Evolutionary conservation across 2,888 invertebrate genomes (phyloP), one percentile per base, ranked within the genome.

Genomic region (Acronicta psi): DNA sequence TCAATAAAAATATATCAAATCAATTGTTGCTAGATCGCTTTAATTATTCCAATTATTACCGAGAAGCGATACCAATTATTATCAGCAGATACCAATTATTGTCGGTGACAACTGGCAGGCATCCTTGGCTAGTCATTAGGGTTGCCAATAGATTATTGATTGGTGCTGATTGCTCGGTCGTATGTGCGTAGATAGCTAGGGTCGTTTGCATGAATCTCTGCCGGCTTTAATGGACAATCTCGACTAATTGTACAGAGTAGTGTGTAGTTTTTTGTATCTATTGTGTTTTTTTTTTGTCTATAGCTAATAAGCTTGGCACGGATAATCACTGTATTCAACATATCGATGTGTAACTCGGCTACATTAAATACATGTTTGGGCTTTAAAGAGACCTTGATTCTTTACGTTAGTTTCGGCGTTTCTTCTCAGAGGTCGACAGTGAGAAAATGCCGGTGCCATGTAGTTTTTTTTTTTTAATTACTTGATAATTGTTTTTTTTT

Each of bases 131-230:
- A 88, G 89, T 91, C 91, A 93, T 93, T 93, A 93, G 81, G 83
- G 83, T 83, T 88, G 90, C 90, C 93, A 91, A 93, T 94, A 93
- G 89, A 87, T 90, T 92, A 93, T 94, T 94, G 93, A 94, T 94
- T 93, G 93, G 93, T 92, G 91, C 89, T 92, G 93, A 94, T 94
- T 94, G 94, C 82, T 81, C 75, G 82, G 80, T 77, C 78, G 80
- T 83, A 83, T 74, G 77, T 77, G 81, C 79, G 82, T 83, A 83
- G 65, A 81, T 79, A 77, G 74, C 71, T 80, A 82, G 82, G 90
- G 88, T 89, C 90, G 84, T 91, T 92, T 91, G 90, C 88, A 90
- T 90, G 90, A 92, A 92, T 93, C 92, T 91, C 86, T 84, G 87
- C 85, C 76, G 83, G 83, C 87, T 87, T 89, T 91, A 91, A 92